A percentile compares a stretch with the other conserved stretches of the same genome.
phyloP scores from a whole-genome alignment of 2,113 vertebrate genomes.

The Lutjanus erythropterus region DNA sequence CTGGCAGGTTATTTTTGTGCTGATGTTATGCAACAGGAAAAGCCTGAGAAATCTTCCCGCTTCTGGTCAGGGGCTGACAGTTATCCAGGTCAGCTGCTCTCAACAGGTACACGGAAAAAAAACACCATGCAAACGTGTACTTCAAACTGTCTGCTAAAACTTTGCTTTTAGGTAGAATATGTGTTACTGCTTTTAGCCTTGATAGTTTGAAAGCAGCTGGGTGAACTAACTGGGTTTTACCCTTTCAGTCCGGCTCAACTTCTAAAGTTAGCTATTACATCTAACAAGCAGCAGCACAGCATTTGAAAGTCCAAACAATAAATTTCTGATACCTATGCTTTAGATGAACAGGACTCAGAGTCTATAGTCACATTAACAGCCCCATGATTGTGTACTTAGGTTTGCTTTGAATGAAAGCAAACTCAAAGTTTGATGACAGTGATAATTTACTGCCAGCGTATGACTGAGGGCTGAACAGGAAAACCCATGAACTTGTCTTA shows the following conservation, averaged over 20 bases:
- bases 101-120: slow-evolving; percentile 36
- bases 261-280: neutral
- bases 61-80: slow-evolving; percentile 3
- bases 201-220: neutral
- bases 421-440: no score
- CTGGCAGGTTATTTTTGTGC: slow-evolving; percentile 61
- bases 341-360: neutral
- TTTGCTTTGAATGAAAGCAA: no score
- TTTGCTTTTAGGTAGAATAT: slow-evolving; percentile 10
- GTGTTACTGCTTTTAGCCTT: neutral
- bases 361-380: neutral
- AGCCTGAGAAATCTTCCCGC: slow-evolving; percentile 17
- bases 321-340: neutral
- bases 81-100: slow-evolving; percentile 31
- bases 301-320: neutral
- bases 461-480: no score
- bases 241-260: neutral
- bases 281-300: neutral
- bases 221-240: neutral
- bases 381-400: no score
- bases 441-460: no score
- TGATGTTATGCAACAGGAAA: slow-evolving; percentile 62
- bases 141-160: neutral
- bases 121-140: neutral
- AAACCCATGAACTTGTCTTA: no score